Percentiles rank a stretch among this genome's conserved stretches.
These are phyloP conservation scores for Carassius auratus DNA, from an alignment of 2,113 vertebrate species.

Conservation along the genomic window DNA sequence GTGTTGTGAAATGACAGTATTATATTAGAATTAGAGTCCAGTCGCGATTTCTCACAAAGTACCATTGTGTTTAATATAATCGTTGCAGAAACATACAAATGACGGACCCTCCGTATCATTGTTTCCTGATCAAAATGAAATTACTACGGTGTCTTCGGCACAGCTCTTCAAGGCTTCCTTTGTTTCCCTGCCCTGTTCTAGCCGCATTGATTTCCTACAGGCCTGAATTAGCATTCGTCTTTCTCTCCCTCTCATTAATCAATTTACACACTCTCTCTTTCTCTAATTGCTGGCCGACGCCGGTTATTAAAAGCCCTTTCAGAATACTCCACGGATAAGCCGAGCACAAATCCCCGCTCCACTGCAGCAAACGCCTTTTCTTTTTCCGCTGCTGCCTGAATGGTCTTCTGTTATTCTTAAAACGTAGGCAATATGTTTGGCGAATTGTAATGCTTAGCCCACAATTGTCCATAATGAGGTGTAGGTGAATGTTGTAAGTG, in stretches of 20 bases:
- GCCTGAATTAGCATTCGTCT: slow-evolving; percentile 60
- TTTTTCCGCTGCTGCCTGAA: neutral
- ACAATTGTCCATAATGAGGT: slow-evolving; percentile 29
- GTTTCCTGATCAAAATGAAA: slow-evolving; percentile 63
- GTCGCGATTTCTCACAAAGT: slow-evolving; percentile 68
- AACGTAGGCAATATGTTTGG: slow-evolving; percentile 12
- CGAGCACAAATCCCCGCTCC: slow-evolving; percentile 53
- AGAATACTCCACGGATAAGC: slow-evolving; percentile 54
- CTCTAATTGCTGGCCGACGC: slow-evolving; percentile 61
- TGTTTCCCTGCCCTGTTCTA: slow-evolving; percentile 61
- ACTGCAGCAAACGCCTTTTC: slow-evolving; percentile 46
- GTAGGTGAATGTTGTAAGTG: slow-evolving; percentile 31
- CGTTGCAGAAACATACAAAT: slow-evolving; percentile 69
- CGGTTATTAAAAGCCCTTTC: slow-evolving; percentile 62
- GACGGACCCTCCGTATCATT: slow-evolving; percentile 64
- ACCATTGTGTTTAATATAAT: slow-evolving; percentile 70
- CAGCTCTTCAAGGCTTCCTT: slow-evolving; percentile 58
- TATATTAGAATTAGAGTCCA: slow-evolving; percentile 71
- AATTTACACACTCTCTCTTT: slow-evolving; percentile 60
- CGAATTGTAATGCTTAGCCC: slow-evolving; percentile 25
- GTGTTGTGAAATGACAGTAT: slow-evolving; percentile 68
- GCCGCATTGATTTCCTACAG: slow-evolving; percentile 59
- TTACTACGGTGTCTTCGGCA: slow-evolving; percentile 57
- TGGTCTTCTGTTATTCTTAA: slow-evolving; percentile 57
- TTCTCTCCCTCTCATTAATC: slow-evolving; percentile 62